Evolutionary conservation across 2,888 invertebrate genomes (phyloP).

Genomic region (Agonopterix arenella): DNA sequence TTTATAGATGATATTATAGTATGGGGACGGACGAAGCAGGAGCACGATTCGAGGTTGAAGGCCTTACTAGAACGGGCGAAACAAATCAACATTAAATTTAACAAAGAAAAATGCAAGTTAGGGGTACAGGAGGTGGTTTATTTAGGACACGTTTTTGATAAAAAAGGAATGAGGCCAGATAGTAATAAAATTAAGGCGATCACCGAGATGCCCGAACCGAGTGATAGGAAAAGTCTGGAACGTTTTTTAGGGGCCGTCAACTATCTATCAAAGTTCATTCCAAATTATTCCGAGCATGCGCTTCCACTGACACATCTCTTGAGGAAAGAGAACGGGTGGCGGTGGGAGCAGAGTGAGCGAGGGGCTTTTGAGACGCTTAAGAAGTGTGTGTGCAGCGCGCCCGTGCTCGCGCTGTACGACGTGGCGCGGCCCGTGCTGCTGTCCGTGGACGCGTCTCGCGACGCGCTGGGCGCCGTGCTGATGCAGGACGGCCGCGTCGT

Average conservation of each 20-base stretch:
- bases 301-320: slow-evolving; percentile 6
- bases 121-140: slow-evolving; percentile 13
- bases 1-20: slow-evolving; percentile 16
- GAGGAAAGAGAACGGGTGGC: slow-evolving; percentile 11
- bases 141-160: slow-evolving; percentile 16
- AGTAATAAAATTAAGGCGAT: slow-evolving; percentile 14
- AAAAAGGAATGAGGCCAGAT: slow-evolving; percentile 14
- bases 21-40: slow-evolving; percentile 10
- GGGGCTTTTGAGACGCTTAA: slow-evolving; percentile 5
- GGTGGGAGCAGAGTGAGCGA: slow-evolving; percentile 5
- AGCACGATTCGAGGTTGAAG: slow-evolving; percentile 14
- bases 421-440: slow-evolving; percentile 3
- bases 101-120: slow-evolving; percentile 12
- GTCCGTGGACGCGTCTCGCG: slow-evolving; percentile 15
- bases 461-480: slow-evolving; percentile 17
- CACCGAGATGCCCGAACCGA: slow-evolving; percentile 11
- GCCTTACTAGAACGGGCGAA: slow-evolving; percentile 10
- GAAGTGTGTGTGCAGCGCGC: slow-evolving; percentile 2
- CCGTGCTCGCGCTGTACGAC: slow-evolving; percentile 13
- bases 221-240: slow-evolving; percentile 11
- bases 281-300: slow-evolving; percentile 10
- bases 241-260: slow-evolving; percentile 14
- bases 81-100: slow-evolving; percentile 16
- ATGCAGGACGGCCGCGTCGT: slow-evolving; percentile 17
- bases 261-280: slow-evolving; percentile 13